Evolutionary conservation across 92 coral and sea anemone genomes (phyloP), one percentile per base, ranked within the genome.

Genomic region (Palythoa grandis): DNA sequence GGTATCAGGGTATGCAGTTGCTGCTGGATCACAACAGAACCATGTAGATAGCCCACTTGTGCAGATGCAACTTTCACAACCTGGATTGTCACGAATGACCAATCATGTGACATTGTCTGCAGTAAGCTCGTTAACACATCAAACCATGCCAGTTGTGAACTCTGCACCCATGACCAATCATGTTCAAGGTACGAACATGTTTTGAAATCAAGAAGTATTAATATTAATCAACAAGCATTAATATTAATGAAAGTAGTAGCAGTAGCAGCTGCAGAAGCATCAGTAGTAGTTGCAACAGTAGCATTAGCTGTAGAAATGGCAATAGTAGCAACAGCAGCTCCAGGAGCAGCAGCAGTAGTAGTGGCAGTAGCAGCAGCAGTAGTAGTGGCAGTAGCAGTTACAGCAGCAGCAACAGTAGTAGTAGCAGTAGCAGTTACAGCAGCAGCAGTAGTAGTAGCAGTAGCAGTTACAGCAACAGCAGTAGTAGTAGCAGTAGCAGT

Each of bases 1-100:
- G 15, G 95, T 96, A 56, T 96, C 98, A 9, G 98, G 98, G 20
- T 96, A 96, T 79, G 98, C 98, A 7, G 98, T 93, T 40, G 98
- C 91, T 22, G 98, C 92, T 22, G 98, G 96, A 52, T 92, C 92
- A 24, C 98, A 92, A 66, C 98, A 94, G 43, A 94, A 94, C 89
- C 98, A 94, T 87, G 92, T 94, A 5, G 98, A 94, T 29, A 23
- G 89, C 61, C 76, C 78, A 20, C 87, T 87, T 15, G 83, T 65
- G 12, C 91, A 87, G 77, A 92, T 79, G 22, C 91, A 87, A 70
- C 95, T 91, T 1, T 88, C 93, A 40, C 79, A 70, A 14, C 71
- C 92, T 39, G 91, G 82, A 60, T 77, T 89, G 19, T 66, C 90
- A 12, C 86, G 94, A 71, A 80, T 90, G 87, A 89, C 92, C 29